These are phyloP conservation scores for Elephas maximus DNA, from an alignment of 2,113 vertebrate genomes.

Conservation along the genomic window DNA sequence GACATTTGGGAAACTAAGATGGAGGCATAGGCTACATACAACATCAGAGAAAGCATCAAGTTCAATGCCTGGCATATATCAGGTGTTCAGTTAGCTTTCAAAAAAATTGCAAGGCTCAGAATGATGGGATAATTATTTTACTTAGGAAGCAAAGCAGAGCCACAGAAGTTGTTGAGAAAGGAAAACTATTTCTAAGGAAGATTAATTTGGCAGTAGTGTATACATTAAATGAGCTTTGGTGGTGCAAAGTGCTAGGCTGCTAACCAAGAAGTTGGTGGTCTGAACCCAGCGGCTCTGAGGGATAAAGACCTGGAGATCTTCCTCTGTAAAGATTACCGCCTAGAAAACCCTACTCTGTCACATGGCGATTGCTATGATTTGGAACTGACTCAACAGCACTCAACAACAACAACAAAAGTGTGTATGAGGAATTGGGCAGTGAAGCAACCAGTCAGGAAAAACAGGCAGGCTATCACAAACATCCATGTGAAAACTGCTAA, in stretches of 20 bases:
- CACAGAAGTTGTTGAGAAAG: conserved; percentile 32
- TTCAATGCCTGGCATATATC: neutral
- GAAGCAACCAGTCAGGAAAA: neutral
- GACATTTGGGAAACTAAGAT: neutral
- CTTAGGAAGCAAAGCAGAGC: conserved; percentile 2
- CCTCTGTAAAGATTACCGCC: neutral
- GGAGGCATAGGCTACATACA: neutral
- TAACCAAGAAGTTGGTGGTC: neutral
- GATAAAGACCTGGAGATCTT: neutral
- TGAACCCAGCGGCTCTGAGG: neutral
- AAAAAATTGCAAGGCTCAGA: neutral
- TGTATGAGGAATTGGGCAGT: neutral
- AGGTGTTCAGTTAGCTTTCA: neutral
- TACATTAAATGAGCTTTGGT: neutral
- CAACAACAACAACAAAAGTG: neutral
- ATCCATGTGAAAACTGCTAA: neutral
- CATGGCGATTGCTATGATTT: neutral
- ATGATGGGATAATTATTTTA: conserved; percentile 9
- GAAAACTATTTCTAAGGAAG: conserved; percentile 44
- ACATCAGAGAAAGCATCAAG: neutral
- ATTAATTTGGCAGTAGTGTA: conserved; percentile 3
- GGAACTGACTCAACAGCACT: neutral
- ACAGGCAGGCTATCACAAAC: neutral
- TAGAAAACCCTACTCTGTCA: neutral
- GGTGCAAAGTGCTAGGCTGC: neutral